A percentile compares a stretch with the other conserved stretches of the same genome.
phyloP scores from a whole-genome alignment of 2,797 vertebrate genomes.

The Babyrousa celebensis region DNA sequence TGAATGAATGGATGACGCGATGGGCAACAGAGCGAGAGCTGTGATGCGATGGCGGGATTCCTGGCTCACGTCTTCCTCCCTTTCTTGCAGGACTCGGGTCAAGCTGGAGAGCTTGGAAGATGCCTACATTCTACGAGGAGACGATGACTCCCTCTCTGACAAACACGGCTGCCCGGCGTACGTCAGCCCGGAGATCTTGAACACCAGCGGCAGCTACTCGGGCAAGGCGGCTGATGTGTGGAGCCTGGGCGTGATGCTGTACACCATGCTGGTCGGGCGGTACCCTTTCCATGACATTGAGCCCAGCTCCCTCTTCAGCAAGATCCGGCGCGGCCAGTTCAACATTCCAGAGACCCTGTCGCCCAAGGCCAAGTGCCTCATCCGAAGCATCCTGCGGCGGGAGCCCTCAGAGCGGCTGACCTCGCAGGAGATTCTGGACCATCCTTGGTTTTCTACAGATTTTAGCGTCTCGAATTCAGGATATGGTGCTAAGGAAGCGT shows the following conservation, averaged over 20 bases:
- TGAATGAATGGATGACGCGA: too few species aligned
- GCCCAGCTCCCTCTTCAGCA: conserved; percentile 98
- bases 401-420: conserved; percentile 99
- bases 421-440: conserved; percentile 98
- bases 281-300: conserved; percentile 99
- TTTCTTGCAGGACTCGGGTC: conserved; percentile 94
- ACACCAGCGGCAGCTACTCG: conserved; percentile 98
- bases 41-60: rapidly evolving
- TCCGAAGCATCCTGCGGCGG: conserved; percentile 98
- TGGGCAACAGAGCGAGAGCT: not conserved
- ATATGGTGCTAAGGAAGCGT: conserved; percentile 95
- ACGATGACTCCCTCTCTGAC: conserved; percentile 98
- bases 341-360: conserved; percentile 99
- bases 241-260: conserved; percentile 99
- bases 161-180: conserved; percentile 99
- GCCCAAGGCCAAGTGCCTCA: conserved; percentile 99
- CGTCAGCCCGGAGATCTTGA: conserved; percentile 99
- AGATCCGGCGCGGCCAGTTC: conserved; percentile 99
- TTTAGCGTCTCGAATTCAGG: conserved; percentile 92
- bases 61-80: not conserved
- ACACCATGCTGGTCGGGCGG: conserved; percentile 99
- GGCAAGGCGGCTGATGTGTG: conserved; percentile 99
- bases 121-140: conserved; percentile 96
- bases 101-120: conserved; percentile 99
- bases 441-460: conserved; percentile 98